phyloP scores from a whole-genome alignment of 2,113 vertebrate species.

The Eubucco bourcierii region DNA sequence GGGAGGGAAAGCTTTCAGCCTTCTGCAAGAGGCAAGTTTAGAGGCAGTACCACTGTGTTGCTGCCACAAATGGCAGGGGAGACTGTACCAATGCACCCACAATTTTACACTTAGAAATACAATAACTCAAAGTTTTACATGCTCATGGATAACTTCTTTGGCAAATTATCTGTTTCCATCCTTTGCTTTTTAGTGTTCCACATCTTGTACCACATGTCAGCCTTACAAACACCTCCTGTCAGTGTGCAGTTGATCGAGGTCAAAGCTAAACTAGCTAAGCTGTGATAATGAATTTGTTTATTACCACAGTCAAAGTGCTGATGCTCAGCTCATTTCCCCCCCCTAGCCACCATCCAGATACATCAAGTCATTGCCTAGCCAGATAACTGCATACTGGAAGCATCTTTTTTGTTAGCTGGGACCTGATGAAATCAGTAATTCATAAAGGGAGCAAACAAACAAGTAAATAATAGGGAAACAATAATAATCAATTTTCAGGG shows the following conservation, averaged over 20 bases:
- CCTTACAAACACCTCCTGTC: not conserved
- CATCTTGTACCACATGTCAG: fast-evolving
- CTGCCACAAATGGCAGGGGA: not conserved
- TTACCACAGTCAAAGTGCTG: not conserved
- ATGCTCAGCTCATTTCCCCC: not conserved
- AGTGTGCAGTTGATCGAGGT: not conserved
- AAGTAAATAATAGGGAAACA: not conserved
- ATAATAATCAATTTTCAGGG: not conserved
- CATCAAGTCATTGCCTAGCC: not conserved
- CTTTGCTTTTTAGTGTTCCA: not conserved
- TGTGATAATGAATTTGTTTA: not conserved
- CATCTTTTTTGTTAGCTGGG: not conserved
- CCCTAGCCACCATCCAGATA: not conserved
- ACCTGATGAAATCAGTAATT: not conserved
- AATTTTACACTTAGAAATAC: not conserved
- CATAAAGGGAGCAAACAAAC: not conserved
- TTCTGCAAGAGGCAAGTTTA: not conserved
- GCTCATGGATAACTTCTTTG: not conserved
- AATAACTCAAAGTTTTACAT: not conserved
- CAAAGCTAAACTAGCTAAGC: not conserved
- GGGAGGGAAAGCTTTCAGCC: not conserved
- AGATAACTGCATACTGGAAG: not conserved
- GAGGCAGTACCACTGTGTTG: not conserved
- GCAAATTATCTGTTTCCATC: not conserved
- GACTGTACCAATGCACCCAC: not conserved